Evolutionary conservation across 1,140 invertebrate species (phyloP), one percentile per base, ranked within the genome.

Genomic region (Frieseomelitta varia): DNA sequence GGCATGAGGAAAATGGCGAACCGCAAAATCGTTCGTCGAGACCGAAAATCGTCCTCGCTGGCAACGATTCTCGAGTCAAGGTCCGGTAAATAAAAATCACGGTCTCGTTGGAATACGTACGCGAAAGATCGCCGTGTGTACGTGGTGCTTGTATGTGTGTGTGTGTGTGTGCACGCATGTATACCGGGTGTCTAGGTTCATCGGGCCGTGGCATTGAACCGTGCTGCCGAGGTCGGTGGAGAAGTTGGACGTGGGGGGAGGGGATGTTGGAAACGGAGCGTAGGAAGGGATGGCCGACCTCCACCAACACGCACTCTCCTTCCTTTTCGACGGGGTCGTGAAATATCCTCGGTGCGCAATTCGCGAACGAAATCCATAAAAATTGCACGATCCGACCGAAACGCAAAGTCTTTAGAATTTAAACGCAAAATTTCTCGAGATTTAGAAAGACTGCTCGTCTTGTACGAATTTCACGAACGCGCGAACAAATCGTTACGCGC

Each of bases 151-250:
- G 53, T 34, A 24, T 61, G 65, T 15, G 3, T 17, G 61, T 19
- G 53, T 74, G 67, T 24, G 53, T 24, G 24, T 11, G 34, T 34
- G 55, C 24, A 47, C 58, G 55, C 65, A 39, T 85, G 21, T 67
- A 58, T 79, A 85, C 30, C 39, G 71, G 61, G 79, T 81, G 72
- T 75, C 72, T 79, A 61, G 63, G 77, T 88, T 87, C 63, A 78
- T 74, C 81, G 47, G 86, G n/a, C 69, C 82, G 73, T 88, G 90
- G 81, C 88, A 91, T 91, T 91, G 85, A 91, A 90, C 63, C 73
- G 47, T 53, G 19, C n/a, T 10, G 30, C 61, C 65, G 72, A 69
- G 76, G 55, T 75, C 79, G 39, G 27, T 56, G 74, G n/a, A 19
- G 51, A 78, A 53, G 53, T 69, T 69, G 78, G 63, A 39, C 53